These are phyloP conservation scores for Corapipo altera DNA, from an alignment of 2,113 vertebrate genomes.

Conservation along the genomic window DNA sequence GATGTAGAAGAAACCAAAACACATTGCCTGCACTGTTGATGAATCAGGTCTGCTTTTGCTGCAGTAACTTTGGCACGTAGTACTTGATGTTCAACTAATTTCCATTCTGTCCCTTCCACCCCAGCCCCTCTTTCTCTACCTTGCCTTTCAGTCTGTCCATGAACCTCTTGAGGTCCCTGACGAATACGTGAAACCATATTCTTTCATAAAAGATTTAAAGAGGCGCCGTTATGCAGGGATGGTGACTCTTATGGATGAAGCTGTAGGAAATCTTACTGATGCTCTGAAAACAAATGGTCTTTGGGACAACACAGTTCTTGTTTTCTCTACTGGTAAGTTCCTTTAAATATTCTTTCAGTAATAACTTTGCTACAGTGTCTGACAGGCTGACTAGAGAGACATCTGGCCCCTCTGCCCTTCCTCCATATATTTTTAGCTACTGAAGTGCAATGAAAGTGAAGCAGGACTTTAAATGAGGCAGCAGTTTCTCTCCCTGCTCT, in stretches of 20 bases:
- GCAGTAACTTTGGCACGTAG: not conserved
- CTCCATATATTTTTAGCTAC: not conserved
- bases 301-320: slow-evolving; percentile 89
- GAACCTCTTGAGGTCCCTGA: slow-evolving; percentile 88
- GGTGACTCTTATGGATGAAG: slow-evolving; percentile 94
- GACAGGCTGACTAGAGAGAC: not conserved
- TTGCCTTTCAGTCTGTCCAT: slow-evolving; percentile 92
- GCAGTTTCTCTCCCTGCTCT: not conserved
- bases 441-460: not conserved
- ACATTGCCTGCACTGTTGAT: not conserved
- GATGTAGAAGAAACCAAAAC: not conserved
- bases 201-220: slow-evolving; percentile 79
- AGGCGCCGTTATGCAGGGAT: slow-evolving; percentile 89
- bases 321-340: slow-evolving; percentile 93
- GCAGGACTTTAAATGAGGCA: not conserved
- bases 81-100: not conserved
- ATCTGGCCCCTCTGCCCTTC: not conserved
- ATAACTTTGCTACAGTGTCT: not conserved
- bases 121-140: slow-evolving; percentile 94
- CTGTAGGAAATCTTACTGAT: slow-evolving; percentile 88
- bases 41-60: not conserved
- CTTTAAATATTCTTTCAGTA: slow-evolving; percentile 2
- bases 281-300: slow-evolving; percentile 80
- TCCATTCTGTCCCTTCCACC: not conserved
- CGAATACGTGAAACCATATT: slow-evolving; percentile 81